Evolutionary conservation across 2,797 vertebrate genomes (phyloP).

Genomic region (Lemur catta): DNA sequence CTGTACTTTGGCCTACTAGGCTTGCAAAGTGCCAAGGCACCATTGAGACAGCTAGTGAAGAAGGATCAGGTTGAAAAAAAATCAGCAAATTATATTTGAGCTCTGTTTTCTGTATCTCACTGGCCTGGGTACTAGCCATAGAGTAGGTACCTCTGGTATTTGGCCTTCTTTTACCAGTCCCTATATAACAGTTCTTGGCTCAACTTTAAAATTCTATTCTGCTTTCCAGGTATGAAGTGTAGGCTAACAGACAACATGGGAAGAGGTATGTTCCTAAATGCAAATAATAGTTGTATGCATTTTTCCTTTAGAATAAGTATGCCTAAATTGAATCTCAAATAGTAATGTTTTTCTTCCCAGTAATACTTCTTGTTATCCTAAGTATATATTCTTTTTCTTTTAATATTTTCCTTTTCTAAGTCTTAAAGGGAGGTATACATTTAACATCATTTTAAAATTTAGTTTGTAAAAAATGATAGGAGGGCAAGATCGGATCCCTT

Average conservation of each 20-base stretch:
- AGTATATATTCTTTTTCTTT: not conserved
- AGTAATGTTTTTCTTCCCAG: not conserved
- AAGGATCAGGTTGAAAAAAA: not conserved
- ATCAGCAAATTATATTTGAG: not conserved
- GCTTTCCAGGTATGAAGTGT: not conserved
- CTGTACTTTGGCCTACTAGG: not conserved
- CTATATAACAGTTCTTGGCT: not conserved
- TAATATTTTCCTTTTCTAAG: not conserved
- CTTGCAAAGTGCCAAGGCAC: not conserved
- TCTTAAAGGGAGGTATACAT: not conserved
- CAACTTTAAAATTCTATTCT: not conserved
- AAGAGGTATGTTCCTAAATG: not conserved
- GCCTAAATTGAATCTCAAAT: not conserved
- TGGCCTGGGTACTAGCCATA: not conserved
- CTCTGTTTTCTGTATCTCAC: not conserved
- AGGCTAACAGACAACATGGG: not conserved
- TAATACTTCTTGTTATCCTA: not conserved
- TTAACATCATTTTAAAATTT: not conserved
- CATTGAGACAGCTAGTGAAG: not conserved
- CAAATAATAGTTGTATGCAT: not conserved
- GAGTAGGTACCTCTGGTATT: not conserved
- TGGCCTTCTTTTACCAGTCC: not conserved
- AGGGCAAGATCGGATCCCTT: not conserved
- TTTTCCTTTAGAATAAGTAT: not conserved
- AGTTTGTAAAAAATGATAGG: not conserved